Conservation (phyloP, 23 tunicate species). For the Trididemnum nubilum region DNA sequence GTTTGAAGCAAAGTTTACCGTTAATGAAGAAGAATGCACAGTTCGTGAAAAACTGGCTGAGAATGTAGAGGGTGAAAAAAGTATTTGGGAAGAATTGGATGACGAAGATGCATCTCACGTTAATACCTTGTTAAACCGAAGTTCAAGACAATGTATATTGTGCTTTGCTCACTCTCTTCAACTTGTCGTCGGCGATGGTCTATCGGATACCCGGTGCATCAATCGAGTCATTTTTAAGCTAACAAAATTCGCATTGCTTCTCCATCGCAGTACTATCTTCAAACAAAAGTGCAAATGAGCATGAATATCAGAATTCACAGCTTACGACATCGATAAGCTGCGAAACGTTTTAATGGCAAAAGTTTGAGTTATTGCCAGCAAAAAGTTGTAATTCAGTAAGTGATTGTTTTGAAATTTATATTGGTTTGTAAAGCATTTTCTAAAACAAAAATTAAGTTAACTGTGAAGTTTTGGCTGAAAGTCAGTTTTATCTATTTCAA, state of each 20-base stretch:
- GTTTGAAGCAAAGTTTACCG: not conserved
- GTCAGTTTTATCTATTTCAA: not conserved
- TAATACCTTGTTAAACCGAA: not conserved
- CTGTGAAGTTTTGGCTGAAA: constrained; percentile 1
- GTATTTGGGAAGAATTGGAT: not conserved
- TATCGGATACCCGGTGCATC: not conserved
- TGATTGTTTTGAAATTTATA: not conserved
- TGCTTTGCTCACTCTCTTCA: not conserved
- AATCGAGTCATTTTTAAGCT: not conserved
- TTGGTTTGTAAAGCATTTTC: not conserved
- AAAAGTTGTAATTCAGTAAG: not conserved
- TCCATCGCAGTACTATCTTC: not conserved
- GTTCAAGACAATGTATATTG: not conserved
- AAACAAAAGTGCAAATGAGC: not conserved
- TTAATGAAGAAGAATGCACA: not conserved
- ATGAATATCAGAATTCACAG: not conserved
- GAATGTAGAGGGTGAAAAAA: not conserved
- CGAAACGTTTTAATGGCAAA: not conserved
- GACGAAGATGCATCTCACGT: not conserved
- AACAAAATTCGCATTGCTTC: not conserved
- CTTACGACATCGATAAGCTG: not conserved
- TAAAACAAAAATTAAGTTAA: not conserved
- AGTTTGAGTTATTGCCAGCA: not conserved
- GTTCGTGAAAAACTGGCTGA: not conserved
- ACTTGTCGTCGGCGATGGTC: not conserved